These are phyloP conservation scores for Glaucidium brasilianum DNA, from an alignment of 2,113 vertebrate genomes.

Conservation along the genomic window DNA sequence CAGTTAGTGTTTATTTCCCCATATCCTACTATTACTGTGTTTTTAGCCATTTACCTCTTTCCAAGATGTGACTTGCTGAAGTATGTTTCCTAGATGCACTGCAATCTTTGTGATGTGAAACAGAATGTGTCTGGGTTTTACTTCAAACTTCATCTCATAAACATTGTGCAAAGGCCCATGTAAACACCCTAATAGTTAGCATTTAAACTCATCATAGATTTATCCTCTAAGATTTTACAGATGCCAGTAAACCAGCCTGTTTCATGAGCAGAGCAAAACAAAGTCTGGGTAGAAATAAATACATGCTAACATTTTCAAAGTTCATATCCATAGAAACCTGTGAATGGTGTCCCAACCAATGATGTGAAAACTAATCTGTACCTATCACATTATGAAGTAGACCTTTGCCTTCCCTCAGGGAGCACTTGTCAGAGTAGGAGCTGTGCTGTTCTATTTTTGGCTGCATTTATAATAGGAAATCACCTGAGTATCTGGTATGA, in stretches of 20 bases:
- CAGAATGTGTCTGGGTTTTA: constrained; percentile 38
- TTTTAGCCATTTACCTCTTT: constrained; percentile 48
- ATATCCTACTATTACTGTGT: not conserved
- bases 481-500: not conserved
- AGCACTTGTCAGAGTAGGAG: not conserved
- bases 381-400: not conserved
- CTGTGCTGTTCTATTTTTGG: not conserved
- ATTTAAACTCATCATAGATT: not conserved
- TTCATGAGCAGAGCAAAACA: not conserved
- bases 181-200: constrained; percentile 28
- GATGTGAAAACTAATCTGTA: not conserved
- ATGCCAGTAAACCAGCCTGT: not conserved
- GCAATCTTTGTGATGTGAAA: constrained; percentile 28
- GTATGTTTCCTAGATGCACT: constrained; percentile 26
- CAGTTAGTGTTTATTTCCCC: constrained; percentile 2
- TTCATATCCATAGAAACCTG: not conserved
- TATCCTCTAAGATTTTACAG: not conserved
- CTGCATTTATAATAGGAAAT: not conserved
- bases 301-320: not conserved
- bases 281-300: not conserved
- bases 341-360: not conserved
- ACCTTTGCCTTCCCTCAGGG: not conserved
- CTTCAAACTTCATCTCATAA: constrained; percentile 31
- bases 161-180: constrained; percentile 2
- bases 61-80: constrained; percentile 50